Percentiles rank a stretch among this genome's conserved stretches.
Evolutionary conservation across 1,140 invertebrate species (phyloP).

Genomic region (Aricia agestis): DNA sequence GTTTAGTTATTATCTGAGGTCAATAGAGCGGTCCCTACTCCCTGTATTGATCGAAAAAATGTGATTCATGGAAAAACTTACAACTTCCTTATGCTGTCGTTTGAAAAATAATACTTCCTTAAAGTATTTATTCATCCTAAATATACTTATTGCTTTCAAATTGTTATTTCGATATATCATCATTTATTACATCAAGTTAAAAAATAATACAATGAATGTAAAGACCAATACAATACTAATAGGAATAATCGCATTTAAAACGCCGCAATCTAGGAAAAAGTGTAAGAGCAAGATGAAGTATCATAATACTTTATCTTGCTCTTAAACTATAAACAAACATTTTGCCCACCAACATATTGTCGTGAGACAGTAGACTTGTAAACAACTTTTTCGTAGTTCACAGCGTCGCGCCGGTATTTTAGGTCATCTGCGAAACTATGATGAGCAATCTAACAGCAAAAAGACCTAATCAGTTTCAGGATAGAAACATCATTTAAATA

Average conservation of each 20-base stretch:
- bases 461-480: neutral
- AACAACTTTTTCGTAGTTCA: no score
- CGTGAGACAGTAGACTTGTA: no score
- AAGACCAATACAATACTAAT: no score
- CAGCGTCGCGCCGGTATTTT: no score
- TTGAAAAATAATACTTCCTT: neutral
- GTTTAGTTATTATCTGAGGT: constrained; percentile 71
- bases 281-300: no score
- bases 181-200: no score
- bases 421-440: neutral
- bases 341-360: no score
- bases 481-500: neutral
- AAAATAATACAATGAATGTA: no score
- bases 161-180: neutral
- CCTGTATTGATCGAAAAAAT: constrained; percentile 50
- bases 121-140: neutral
- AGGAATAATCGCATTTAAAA: no score
- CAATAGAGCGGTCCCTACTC: constrained; percentile 41
- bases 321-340: no score
- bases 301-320: no score
- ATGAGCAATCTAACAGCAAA: neutral
- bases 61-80: constrained; percentile 25
- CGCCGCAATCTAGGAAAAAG: no score
- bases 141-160: neutral
- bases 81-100: neutral